Evolutionary conservation across 2,888 invertebrate genomes (phyloP), one percentile per base, ranked within the genome.

Genomic region (Dicyrtoma fusca): DNA sequence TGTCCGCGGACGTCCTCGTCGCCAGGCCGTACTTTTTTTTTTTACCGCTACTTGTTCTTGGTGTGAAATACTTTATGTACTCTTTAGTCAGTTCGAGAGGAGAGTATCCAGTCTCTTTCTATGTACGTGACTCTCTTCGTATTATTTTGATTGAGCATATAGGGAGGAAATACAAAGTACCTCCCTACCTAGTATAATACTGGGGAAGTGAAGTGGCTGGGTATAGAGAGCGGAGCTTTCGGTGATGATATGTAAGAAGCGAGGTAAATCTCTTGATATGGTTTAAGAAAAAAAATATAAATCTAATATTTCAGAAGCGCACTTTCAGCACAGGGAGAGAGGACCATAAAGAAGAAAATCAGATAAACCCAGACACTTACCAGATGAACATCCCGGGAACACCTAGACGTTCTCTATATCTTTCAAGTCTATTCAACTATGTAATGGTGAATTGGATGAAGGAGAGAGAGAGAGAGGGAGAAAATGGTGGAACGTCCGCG

Each of bases 331-430:
- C n/a, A 23, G 13, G 49, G 45, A 49, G 49, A 65, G 23, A 65
- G 45, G 1, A 6, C 45, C 47, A 47, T 63, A 63, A 63, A 63
- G 63, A 14, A 45, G 25, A 63, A 62, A 63, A 63, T 63, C 63
- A 4, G 63, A 45, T 63, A 63, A 47, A 63, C 11, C 53, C 25
- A 66, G 53, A 66, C 66, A 66, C 34, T 66, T 66, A 51, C 53
- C 66, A 42, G 26, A 66, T 55, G 66, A 66, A 66, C 49, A 66
- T 66, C 34, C 51, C 53, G 34, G 17, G 51, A 21, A 57, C 57
- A 57, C 57, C 25, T 57, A 21, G 25, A 57, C 34, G 34, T 57
- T 23, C 25, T 57, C 10, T 25, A 34, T 1, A 13, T 61, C 59
- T 59, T 17, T 26, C 14, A 23, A 26, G 59, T 59, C 59, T 53